Evolutionary conservation across 1,140 invertebrate species (phyloP), one percentile per base, ranked within the genome.

Genomic region (Pseudomyrmex concolor): DNA sequence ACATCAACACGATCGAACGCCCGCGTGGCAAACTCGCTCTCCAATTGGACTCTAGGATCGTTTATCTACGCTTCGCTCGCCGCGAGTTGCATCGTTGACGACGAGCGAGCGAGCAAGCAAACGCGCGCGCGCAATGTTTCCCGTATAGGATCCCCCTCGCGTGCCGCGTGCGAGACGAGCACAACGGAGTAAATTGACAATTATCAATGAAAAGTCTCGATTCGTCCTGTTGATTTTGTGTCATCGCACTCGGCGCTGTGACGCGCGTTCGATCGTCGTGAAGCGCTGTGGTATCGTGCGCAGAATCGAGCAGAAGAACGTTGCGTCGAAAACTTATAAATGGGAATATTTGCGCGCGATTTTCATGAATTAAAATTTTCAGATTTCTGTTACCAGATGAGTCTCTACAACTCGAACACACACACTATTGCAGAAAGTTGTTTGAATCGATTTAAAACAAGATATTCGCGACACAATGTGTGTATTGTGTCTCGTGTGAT

Each of bases 161-260:
- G 72, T 45, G 55, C 66, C 64, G 51, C 51, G 59, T n/a, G 70
- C 48, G 85, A 89, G 84, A 88, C 70, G 60, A 81, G 80, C 60
- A 66, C 89, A 89, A 91, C 72, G 74, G 88, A 80, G 88, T 92
- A 91, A 91, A 92, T 92, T 91, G 90, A 91, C 88, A 90, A 93
- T 92, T 92, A 90, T 91, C 91, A 92, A 91, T 91, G 90, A 92
- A 91, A 91, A 92, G 90, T 92, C 84, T 89, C 90, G 85, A 89
- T 91, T 90, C 67, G 84, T 82, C 86, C 87, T 70, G 86, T 88
- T 84, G 78, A 84, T 80, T 67, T 74, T 57, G 48, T 54, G 34
- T 45, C 70, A 64, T 80, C 66, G 57, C 34, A 74, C 57, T 15
- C 51, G 4, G 19, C 34, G 13, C 13, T 22, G 15, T 25, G 51